These are phyloP conservation scores for Lithodes maja DNA, from an alignment of 2,888 invertebrate species.

Conservation along the genomic window DNA sequence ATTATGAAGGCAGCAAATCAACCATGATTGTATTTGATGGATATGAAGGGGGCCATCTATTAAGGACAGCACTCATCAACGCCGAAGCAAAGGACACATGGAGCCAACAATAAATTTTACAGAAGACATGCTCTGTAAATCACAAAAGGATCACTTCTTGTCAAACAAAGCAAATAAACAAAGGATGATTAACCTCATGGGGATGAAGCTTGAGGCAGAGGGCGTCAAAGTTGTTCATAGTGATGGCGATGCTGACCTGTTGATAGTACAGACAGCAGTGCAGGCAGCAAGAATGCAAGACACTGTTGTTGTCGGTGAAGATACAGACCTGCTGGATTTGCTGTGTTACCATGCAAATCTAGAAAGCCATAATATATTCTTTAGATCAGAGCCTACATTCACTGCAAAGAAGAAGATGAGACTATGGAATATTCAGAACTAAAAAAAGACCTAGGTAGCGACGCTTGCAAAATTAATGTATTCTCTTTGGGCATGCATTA, in stretches of 20 bases:
- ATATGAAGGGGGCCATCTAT: not conserved
- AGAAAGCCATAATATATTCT: not conserved
- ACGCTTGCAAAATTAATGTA: not conserved
- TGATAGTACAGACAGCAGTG: not conserved
- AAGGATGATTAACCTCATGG: too few relatives aligned
- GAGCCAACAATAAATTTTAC: not conserved
- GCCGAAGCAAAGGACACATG: not conserved
- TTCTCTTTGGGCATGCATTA: not conserved
- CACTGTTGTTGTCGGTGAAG: constrained; percentile 19
- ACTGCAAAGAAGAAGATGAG: not conserved
- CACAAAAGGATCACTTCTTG: not conserved
- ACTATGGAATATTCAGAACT: not conserved
- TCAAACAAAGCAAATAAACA: not conserved
- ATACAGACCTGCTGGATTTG: not conserved
- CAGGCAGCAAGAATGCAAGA: not conserved
- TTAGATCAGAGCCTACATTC: not conserved
- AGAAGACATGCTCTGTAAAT: not conserved
- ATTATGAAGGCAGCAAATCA: too few relatives aligned
- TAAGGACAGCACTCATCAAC: not conserved
- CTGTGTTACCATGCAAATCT: not conserved
- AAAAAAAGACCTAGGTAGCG: not conserved
- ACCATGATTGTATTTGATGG: too few relatives aligned
- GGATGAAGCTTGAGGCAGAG: too few relatives aligned
- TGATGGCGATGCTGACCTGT: not conserved
- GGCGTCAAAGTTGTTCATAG: too few relatives aligned